phyloP scores from a whole-genome alignment of 2,888 invertebrate species.

The Sabatieria punctata region DNA sequence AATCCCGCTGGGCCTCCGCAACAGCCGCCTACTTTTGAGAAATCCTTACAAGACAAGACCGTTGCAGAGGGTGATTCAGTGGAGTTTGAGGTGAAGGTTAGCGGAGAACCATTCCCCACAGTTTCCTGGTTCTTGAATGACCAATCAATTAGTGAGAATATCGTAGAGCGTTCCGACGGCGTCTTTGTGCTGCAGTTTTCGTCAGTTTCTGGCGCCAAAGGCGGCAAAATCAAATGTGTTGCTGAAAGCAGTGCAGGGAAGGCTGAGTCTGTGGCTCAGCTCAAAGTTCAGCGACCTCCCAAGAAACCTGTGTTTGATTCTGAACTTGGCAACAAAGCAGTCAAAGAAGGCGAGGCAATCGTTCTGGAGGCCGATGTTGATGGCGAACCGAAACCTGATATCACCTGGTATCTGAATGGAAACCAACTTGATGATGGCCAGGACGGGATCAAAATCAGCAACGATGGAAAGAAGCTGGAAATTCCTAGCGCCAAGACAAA shows the following conservation, averaged over 20 bases:
- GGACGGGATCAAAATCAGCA: background rate
- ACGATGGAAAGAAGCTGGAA: slow-evolving; percentile 17
- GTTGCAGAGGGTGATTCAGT: background rate
- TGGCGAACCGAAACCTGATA: slow-evolving; percentile 30
- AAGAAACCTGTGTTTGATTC: background rate
- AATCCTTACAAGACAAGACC: background rate
- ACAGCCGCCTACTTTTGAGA: background rate
- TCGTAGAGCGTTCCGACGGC: too few relatives aligned
- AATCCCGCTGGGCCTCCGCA: too few relatives aligned
- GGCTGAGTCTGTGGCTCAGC: background rate
- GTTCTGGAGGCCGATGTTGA: slow-evolving; percentile 43
- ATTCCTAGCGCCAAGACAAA: slow-evolving; percentile 17
- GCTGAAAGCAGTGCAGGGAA: background rate
- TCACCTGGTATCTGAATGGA: slow-evolving; percentile 31
- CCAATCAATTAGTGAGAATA: background rate
- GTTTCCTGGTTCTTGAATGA: slow-evolving; percentile 13
- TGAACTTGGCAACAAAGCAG: background rate
- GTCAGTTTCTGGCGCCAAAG: too few relatives aligned
- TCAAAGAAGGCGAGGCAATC: background rate
- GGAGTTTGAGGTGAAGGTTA: slow-evolving; percentile 23
- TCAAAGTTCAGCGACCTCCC: background rate
- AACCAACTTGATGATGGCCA: background rate
- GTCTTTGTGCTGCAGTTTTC: too few relatives aligned
- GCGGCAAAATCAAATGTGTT: background rate
- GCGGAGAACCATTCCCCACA: slow-evolving; percentile 31